phyloP scores from a whole-genome alignment of 2,888 invertebrate genomes.

The Lycophotia porphyrea region DNA sequence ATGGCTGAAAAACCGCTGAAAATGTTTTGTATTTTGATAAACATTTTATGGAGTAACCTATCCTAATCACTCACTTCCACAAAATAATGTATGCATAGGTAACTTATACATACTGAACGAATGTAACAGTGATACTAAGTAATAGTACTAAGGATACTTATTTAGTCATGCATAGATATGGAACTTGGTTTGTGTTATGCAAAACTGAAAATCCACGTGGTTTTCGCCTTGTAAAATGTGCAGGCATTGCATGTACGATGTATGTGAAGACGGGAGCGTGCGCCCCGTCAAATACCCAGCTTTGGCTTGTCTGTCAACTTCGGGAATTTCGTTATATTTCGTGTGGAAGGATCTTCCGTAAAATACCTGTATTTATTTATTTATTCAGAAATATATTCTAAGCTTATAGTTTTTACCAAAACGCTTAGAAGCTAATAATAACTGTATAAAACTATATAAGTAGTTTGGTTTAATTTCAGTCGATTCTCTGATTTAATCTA shows the following conservation, averaged over 20 bases:
- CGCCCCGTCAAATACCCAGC: slow-evolving; percentile 39
- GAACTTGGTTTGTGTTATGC: slow-evolving; percentile 20
- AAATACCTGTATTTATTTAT: not conserved
- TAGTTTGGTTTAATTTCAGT: not conserved
- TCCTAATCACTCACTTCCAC: not conserved
- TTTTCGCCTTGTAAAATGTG: slow-evolving; percentile 33
- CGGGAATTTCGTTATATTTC: slow-evolving; percentile 30
- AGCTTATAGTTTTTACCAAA: too few relatives aligned
- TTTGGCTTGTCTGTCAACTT: slow-evolving; percentile 38
- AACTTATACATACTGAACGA: not conserved
- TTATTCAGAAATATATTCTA: too few relatives aligned
- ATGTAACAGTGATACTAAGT: not conserved
- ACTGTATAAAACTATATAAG: too few relatives aligned
- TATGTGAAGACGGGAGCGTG: slow-evolving; percentile 14
- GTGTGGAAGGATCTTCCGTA: not conserved
- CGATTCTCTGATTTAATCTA: too few relatives aligned
- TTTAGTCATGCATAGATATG: slow-evolving; percentile 9
- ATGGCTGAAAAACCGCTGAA: not conserved
- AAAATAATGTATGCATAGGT: not conserved
- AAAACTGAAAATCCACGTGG: not conserved
- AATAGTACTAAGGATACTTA: too few relatives aligned
- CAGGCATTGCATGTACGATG: slow-evolving; percentile 35
- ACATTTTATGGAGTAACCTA: not conserved
- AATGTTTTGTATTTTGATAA: not conserved
- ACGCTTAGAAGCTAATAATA: too few relatives aligned